Conservation (phyloP, 2,888 invertebrate species). For the Zhuqinia jingwanae region DNA sequence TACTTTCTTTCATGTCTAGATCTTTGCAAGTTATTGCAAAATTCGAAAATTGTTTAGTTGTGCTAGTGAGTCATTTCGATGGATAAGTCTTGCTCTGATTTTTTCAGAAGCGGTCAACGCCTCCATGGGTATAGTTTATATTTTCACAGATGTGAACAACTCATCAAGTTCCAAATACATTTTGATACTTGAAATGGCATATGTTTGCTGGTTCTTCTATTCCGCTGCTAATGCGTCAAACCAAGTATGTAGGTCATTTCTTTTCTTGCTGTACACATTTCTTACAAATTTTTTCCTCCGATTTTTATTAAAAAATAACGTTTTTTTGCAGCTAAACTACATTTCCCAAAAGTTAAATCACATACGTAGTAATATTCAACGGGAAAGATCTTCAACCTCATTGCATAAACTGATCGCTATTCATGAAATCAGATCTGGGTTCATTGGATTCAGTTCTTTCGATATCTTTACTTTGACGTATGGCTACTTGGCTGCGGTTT, state of each 20-base stretch:
- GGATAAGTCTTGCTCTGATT: neutral
- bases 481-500: constrained; percentile 32
- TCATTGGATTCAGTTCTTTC: neutral
- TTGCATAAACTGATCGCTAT: constrained; percentile 23
- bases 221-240: constrained; percentile 1
- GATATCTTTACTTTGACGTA: constrained; percentile 3
- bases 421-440: constrained; percentile 5
- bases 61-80: neutral
- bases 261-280: neutral
- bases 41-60: neutral
- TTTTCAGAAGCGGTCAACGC: neutral
- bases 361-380: neutral
- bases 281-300: neutral
- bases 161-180: neutral
- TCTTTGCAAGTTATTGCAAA: neutral
- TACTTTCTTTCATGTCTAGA: neutral
- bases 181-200: neutral
- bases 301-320: too few relatives aligned
- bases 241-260: neutral
- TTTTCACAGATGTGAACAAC: neutral
- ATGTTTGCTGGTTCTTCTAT: neutral
- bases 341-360: neutral
- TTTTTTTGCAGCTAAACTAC: neutral
- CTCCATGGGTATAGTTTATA: neutral
- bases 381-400: neutral